Evolutionary conservation across 2,797 vertebrate genomes (phyloP), one percentile per base, ranked within the genome.

Genomic region (Poecile montanus): DNA sequence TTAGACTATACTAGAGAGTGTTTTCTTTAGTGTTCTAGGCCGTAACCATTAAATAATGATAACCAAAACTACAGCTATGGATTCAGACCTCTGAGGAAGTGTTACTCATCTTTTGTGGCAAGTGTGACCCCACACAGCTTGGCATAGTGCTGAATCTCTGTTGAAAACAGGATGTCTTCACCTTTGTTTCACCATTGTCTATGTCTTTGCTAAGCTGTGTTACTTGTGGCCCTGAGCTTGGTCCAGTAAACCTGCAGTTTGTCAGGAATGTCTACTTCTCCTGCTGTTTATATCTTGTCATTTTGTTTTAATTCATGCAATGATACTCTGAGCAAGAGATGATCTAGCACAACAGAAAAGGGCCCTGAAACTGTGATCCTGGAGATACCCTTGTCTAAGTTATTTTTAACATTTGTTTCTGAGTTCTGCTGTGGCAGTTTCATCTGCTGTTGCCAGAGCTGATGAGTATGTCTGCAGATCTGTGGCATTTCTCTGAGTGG

Each of bases 401-500:
- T 77, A 76, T 44, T 87, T 53, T 48, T 57, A 75, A 74, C 0
- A 0, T 60, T 66, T 85, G 18, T 91, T 81, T 75, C 76, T 60
- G 75, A 72, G 25, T 88, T 94, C 34, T 40, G n/a, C 36, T 61
- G 26, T 90, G 73, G 70, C 44, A 73, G n/a, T 90, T 95, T 86
- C 3, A 8, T 74, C 70, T 90, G 80, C 56, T 93, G 30, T 77
- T 96, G 89, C 79, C 54, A 56, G 73, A 84, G 66, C 65, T 75
- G 54, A 68, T 83, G 76, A 92, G 17, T 86, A 10, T 45, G 27
- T 84, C 85, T 90, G 70, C 54, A 84, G 38, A 84, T 93, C 51
- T 7, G 17, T 85, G 77, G 62, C 36, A 32, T 86, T 88, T 93
- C 70, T 90, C 36, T 75, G 82, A 88, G 89, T 91, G 76, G 93